Conservation (phyloP, 2,113 vertebrate species). For the Rhodinocichla rosea region DNA sequence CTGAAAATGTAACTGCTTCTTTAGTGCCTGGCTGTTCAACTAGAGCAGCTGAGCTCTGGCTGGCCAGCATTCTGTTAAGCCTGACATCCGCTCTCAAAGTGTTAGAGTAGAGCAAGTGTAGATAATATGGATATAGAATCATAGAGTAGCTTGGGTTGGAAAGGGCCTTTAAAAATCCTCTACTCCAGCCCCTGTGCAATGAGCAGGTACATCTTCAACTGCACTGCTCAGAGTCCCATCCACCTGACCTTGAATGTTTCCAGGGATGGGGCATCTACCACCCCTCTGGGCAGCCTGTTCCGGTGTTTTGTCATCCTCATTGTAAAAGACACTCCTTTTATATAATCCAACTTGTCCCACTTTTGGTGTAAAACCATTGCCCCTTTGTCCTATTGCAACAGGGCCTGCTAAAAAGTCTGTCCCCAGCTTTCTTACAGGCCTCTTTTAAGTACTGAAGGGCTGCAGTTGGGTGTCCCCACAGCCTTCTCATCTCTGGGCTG, state of each 20-base stretch:
- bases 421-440: neutral
- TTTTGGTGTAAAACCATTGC: neutral
- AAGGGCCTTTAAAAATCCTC: neutral
- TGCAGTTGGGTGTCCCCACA: neutral
- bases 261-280: too few species aligned
- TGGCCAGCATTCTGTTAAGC: neutral
- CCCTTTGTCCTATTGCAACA: neutral
- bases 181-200: neutral
- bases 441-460: neutral
- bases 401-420: neutral
- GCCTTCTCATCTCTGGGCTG: neutral
- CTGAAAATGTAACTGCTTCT: neutral
- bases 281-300: neutral
- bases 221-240: neutral
- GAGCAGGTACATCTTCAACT: neutral
- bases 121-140: neutral
- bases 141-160: neutral
- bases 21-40: neutral
- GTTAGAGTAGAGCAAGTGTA: neutral
- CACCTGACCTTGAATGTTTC: neutral
- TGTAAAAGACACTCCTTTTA: neutral
- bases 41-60: neutral
- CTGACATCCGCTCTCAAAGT: fast-evolving
- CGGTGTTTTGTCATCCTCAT: neutral
- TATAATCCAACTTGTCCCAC: neutral